These are phyloP conservation scores for Caenorhabditis becei DNA, from an alignment of 2,888 invertebrate genomes.

Conservation along the genomic window DNA sequence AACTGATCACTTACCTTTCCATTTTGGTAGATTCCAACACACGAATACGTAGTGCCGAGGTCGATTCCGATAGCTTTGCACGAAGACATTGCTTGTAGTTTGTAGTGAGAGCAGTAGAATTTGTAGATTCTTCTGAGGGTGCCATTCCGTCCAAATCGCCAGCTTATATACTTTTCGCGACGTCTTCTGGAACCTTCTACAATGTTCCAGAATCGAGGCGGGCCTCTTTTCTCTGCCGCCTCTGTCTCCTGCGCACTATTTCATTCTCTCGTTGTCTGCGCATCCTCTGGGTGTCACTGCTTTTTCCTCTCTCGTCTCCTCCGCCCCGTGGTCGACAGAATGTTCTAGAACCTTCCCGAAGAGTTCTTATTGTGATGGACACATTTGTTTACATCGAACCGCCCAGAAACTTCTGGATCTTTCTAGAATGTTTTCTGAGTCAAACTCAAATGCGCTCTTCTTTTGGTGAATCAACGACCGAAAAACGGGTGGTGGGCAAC, in stretches of 20 bases:
- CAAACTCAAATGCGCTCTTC: neutral
- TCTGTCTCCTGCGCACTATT: neutral
- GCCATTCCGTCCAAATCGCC: conserved; percentile 3
- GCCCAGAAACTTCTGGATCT: conserved; percentile 27
- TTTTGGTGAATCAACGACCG: neutral
- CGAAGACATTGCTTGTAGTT: conserved; percentile 65
- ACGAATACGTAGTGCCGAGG: too few species aligned
- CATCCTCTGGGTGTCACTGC: neutral
- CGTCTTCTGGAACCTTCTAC: conserved; percentile 55
- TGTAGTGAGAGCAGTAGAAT: conserved; percentile 55
- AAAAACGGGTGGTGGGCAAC: neutral
- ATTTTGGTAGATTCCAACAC: conserved; percentile 70
- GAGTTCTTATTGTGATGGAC: neutral
- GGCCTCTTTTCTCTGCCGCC: neutral
- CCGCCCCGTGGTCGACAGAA: neutral
- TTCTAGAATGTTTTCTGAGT: neutral
- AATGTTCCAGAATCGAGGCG: conserved; percentile 2
- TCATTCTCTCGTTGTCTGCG: conserved; percentile 11
- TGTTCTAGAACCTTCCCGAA: conserved; percentile 9
- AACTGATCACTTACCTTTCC: conserved; percentile 60
- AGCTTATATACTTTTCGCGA: conserved; percentile 55
- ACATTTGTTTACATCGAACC: conserved; percentile 29
- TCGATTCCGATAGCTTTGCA: conserved; percentile 74
- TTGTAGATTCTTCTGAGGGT: conserved; percentile 44
- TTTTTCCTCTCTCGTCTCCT: conserved; percentile 6